A percentile compares a stretch with the other conserved stretches of the same genome.
phyloP scores from a whole-genome alignment of 1,140 invertebrate genomes.

The Plectrocnemia conspersa region DNA sequence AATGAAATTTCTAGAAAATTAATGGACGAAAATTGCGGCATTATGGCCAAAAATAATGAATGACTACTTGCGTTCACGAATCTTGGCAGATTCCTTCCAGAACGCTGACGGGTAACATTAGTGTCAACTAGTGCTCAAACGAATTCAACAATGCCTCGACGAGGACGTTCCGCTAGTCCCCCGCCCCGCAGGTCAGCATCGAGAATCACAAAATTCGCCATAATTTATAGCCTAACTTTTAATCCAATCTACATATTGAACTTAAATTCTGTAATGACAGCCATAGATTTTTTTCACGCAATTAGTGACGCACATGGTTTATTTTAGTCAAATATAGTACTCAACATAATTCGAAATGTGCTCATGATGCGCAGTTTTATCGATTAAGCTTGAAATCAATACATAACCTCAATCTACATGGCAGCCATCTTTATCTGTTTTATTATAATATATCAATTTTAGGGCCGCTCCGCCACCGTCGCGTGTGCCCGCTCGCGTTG shows the following conservation, averaged over 20 bases:
- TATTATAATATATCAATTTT: slow-evolving; percentile 34
- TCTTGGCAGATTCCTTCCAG: no score
- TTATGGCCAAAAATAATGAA: no score
- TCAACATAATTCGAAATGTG: background rate
- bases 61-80: no score
- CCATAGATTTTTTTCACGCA: slow-evolving; percentile 7
- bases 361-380: background rate
- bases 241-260: no score
- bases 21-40: no score
- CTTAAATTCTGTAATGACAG: no score
- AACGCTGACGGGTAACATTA: no score
- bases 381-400: slow-evolving; percentile 3
- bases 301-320: slow-evolving; percentile 15
- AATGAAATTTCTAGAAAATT: no score
- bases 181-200: slow-evolving; percentile 59
- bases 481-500: slow-evolving; percentile 50
- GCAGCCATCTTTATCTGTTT: slow-evolving; percentile 5
- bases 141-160: slow-evolving; percentile 61
- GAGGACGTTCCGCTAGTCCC: slow-evolving; percentile 66
- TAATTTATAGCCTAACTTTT: no score
- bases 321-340: background rate
- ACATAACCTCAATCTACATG: no score
- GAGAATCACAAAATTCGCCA: no score
- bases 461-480: slow-evolving; percentile 48
- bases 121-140: no score